phyloP scores from a whole-genome alignment of 2,113 vertebrate species.

The Alouatta palliata region DNA sequence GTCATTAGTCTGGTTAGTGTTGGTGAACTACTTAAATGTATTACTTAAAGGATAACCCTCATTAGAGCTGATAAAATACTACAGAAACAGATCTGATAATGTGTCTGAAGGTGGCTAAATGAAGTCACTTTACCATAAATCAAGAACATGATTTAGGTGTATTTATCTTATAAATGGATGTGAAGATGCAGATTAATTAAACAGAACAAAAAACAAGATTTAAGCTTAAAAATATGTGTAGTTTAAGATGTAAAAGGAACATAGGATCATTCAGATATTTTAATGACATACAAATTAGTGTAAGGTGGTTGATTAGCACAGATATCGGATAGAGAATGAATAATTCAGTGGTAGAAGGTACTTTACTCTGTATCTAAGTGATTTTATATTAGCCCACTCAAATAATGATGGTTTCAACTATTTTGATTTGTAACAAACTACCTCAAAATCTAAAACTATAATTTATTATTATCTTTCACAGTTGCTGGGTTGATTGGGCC shows the following conservation, averaged over 20 bases:
- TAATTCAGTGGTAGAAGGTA: neutral
- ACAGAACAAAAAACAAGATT: neutral
- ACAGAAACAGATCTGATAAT: neutral
- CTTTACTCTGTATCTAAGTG: neutral
- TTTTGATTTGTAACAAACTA: neutral
- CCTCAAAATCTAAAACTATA: neutral
- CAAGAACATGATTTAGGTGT: neutral
- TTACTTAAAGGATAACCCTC: neutral
- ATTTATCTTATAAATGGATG: neutral
- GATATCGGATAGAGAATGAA: neutral
- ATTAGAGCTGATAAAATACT: neutral
- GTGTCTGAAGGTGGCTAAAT: neutral
- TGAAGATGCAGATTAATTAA: neutral
- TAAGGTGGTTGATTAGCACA: neutral
- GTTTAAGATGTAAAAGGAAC: neutral
- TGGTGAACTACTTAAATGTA: neutral
- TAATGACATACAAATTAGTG: neutral
- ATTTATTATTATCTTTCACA: neutral
- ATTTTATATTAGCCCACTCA: slow-evolving; percentile 31
- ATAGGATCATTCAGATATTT: neutral
- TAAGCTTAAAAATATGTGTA: neutral
- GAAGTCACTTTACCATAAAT: neutral
- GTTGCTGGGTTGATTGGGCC: neutral
- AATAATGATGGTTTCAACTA: neutral
- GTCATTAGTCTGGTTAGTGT: neutral